A percentile compares a stretch with the other conserved stretches of the same genome.
Conservation (phyloP, 2,113 vertebrate genomes). For the Rattus rattus region DNA sequence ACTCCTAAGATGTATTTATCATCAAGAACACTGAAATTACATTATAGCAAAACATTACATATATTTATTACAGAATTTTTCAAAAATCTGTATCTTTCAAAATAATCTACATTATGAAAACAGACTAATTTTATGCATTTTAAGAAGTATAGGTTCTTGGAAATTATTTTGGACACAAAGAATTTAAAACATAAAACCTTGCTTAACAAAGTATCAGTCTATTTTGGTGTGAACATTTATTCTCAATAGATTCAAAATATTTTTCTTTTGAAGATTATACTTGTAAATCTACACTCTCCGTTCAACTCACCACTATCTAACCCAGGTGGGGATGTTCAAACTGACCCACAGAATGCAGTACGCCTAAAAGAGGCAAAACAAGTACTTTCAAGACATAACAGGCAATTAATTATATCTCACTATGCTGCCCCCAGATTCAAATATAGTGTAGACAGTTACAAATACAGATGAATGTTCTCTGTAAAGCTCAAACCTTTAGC, state of each 20-base stretch:
- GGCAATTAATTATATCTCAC: conserved; percentile 70
- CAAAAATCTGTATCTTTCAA: conserved; percentile 15
- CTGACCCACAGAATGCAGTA: conserved; percentile 76
- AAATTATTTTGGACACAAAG: conserved; percentile 82
- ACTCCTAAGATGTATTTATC: conserved; percentile 82
- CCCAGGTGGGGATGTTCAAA: conserved; percentile 77
- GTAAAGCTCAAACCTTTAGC: conserved; percentile 90
- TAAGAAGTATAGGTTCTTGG: conserved; percentile 76
- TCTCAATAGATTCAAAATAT: conserved; percentile 74
- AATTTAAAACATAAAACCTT: conserved; percentile 73
- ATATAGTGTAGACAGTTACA: conserved; percentile 81
- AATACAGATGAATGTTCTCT: conserved; percentile 84
- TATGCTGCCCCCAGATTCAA: conserved; percentile 77
- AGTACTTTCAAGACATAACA: conserved; percentile 82
- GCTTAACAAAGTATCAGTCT: conserved; percentile 78
- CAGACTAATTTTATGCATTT: conserved; percentile 84
- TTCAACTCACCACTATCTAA: conserved; percentile 65
- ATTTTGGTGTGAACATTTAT: conserved; percentile 77
- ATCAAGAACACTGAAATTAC: conserved; percentile 86
- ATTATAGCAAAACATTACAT: conserved; percentile 85
- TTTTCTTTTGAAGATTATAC: conserved; percentile 72
- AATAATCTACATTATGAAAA: conserved; percentile 82
- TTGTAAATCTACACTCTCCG: conserved; percentile 68
- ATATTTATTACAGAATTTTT: conserved; percentile 81
- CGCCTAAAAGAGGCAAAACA: conserved; percentile 80